phyloP scores from a whole-genome alignment of 2,888 invertebrate genomes.

The Norana najaformis region DNA sequence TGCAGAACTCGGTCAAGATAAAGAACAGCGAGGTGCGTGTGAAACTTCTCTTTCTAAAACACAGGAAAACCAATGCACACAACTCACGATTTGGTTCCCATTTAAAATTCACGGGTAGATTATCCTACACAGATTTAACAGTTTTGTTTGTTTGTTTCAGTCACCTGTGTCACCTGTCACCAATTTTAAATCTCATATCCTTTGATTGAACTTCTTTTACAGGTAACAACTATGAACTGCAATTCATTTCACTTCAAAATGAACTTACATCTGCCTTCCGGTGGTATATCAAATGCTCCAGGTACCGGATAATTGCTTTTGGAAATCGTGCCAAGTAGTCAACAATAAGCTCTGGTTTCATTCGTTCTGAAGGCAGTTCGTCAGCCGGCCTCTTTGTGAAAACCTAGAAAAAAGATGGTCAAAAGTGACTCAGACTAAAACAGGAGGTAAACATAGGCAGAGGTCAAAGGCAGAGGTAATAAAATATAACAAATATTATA shows the following conservation, averaged over 20 bases:
- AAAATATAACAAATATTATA: too few species aligned
- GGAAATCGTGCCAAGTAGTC: conserved; percentile 63
- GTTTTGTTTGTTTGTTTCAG: too few species aligned
- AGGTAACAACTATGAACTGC: too few species aligned
- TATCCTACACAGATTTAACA: too few species aligned
- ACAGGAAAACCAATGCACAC: not conserved
- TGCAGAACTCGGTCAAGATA: conserved; percentile 63
- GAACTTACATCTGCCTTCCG: conserved; percentile 59
- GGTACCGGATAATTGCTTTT: conserved; percentile 60
- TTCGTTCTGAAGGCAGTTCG: conserved; percentile 54
- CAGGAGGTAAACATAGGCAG: not conserved
- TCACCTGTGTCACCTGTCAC: too few species aligned
- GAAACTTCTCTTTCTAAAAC: conserved; percentile 64
- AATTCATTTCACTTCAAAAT: too few species aligned
- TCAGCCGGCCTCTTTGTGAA: conserved; percentile 60
- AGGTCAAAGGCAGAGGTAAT: too few species aligned
- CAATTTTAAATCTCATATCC: too few species aligned
- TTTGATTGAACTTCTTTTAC: too few species aligned
- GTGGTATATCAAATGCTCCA: conserved; percentile 63
- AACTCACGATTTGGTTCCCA: not conserved
- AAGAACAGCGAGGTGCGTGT: conserved; percentile 65
- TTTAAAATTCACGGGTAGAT: too few species aligned
- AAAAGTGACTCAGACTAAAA: not conserved
- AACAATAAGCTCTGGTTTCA: conserved; percentile 61
- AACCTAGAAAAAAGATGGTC: conserved; percentile 50